Evolutionary conservation across 2,797 vertebrate species (phyloP).

Genomic region (Protonibea diacanthus): DNA sequence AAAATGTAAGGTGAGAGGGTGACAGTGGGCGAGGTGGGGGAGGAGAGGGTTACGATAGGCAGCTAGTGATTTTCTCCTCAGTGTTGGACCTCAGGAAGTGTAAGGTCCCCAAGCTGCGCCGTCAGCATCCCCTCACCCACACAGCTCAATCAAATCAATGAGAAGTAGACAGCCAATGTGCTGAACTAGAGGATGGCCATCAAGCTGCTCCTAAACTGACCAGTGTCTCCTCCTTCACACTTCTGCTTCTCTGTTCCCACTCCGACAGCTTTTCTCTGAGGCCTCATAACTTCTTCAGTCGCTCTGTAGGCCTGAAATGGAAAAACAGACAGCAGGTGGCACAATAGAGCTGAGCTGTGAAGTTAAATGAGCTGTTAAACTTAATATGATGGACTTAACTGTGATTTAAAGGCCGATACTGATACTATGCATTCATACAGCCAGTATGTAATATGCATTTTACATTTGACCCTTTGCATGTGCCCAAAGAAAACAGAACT

Average conservation of each 20-base stretch:
- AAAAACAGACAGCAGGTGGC: conserved; percentile 71
- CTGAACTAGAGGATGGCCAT: conserved; percentile 42
- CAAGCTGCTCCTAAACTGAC: conserved; percentile 31
- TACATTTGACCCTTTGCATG: neutral
- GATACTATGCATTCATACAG: neutral
- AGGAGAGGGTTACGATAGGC: conserved; percentile 6
- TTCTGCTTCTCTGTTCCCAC: conserved; percentile 5
- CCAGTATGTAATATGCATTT: neutral
- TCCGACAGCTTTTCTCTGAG: conserved; percentile 10
- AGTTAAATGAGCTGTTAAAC: conserved; percentile 34
- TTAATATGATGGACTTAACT: conserved; percentile 10
- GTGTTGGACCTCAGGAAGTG: conserved; percentile 54
- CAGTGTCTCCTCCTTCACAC: conserved; percentile 17
- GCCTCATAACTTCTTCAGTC: neutral
- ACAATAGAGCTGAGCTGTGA: conserved; percentile 61
- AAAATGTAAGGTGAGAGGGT: conserved; percentile 5
- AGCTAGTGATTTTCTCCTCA: conserved; percentile 60
- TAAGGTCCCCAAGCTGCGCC: conserved; percentile 57
- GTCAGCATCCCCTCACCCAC: conserved; percentile 70
- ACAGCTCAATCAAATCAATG: conserved; percentile 73
- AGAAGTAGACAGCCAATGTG: conserved; percentile 44
- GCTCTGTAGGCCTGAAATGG: conserved; percentile 19
- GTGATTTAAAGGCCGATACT: neutral
- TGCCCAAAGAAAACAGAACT: neutral
- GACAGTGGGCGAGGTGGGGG: conserved; percentile 14